Evolutionary conservation across 2,113 vertebrate species (phyloP).

Genomic region (Geococcyx californianus): DNA sequence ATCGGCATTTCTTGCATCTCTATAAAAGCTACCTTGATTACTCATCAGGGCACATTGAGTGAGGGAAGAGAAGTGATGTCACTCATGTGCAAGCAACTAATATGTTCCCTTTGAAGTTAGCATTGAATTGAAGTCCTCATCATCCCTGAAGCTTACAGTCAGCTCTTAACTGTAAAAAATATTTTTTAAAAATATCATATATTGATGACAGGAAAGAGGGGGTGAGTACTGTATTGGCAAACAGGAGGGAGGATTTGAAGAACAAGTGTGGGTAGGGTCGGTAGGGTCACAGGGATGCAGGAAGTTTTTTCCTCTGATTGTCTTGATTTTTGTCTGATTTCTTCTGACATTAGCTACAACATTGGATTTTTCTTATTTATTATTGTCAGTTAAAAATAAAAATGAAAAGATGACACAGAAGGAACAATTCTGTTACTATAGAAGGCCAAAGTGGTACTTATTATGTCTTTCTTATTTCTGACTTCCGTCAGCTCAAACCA

Average conservation of each 20-base stretch:
- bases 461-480: neutral
- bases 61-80: neutral
- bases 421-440: slow-evolving; percentile 26
- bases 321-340: slow-evolving; percentile 17
- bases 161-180: neutral
- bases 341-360: neutral
- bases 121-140: slow-evolving; percentile 1
- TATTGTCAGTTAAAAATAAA: slow-evolving; percentile 18
- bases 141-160: neutral
- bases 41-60: slow-evolving; percentile 1
- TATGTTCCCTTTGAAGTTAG: slow-evolving; percentile 27
- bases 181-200: neutral
- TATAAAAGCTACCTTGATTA: slow-evolving; percentile 34
- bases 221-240: neutral
- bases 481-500: neutral
- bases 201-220: neutral
- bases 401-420: neutral
- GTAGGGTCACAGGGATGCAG: neutral
- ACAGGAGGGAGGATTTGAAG: neutral
- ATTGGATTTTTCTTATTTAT: neutral
- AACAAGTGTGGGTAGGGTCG: neutral
- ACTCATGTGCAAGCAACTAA: neutral
- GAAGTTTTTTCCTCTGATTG: neutral
- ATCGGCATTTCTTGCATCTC: neutral
- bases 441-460: neutral